Base-by-base conservation (phyloP, 2,888 invertebrate genomes). In the Crocallis elinguaria region DNA sequence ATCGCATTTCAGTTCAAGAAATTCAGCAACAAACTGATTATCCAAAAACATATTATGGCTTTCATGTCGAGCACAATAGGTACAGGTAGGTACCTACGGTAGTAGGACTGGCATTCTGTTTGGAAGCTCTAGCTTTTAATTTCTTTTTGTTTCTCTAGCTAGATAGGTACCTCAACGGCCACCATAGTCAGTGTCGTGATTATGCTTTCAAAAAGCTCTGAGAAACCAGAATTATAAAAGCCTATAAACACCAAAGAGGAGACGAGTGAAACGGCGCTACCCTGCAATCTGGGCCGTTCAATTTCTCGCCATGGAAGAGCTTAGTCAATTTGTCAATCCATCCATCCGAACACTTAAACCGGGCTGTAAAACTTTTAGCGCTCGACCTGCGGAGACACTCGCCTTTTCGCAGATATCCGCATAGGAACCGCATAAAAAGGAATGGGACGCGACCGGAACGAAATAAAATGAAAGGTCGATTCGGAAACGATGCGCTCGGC, bases 361-460 rank as follows among this genome's bases (percentile, higher is more conserved):
- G 75, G 77, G 73, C 67, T 73, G 79, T 83, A 81, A 84, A 84
- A 84, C 74, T 83, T 82, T 81, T 82, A 82, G 79, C 75, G 73
- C 71, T 66, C 71, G 70, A 75, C 77, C 79, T 75, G 62, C 57
- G 60, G 53, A 63, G 63, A 71, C 58, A 67, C 56, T 68, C 58
- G 58, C 64, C 64, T 66, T 67, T 67, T 63, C 67, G 62, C 23
- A 48, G 48, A 67, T n/a, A n/a, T 68, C 66, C 71, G 71, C 69
- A 71, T 69, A 71, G 72, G 69, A 76, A 73, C 69, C 71, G 69
- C 73, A 81, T 82, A 82, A 82, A 82, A 77, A 55, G 66, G 73
- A 77, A 82, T 76, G 70, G 75, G 67, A 67, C 65, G 67, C 62
- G 63, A 73, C 76, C 69, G 78, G 73, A 75, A 73, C 73, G 68